Conservation (phyloP, 2,113 vertebrate genomes). For the human region GRCh38 chr2:167404001-167404500, state of each 20-base stretch:
- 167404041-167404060: neutral
- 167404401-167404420: slow-evolving; percentile 20
- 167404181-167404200: neutral
- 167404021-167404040: neutral
- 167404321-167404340: neutral
- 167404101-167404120: neutral
- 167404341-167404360: neutral
- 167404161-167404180: neutral
- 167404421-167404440: neutral
- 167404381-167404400: neutral
- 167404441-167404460: neutral
- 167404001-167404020: neutral
- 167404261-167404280: neutral
- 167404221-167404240: neutral
- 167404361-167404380: neutral
- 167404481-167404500: neutral
- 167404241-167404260: neutral
- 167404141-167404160: neutral
- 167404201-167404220: neutral
- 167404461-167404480: slow-evolving; percentile 13
- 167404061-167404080: neutral
- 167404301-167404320: neutral
- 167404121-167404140: neutral
- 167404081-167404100: neutral
- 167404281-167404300: neutral